These are phyloP conservation scores for Caretta caretta DNA, from an alignment of 2,113 vertebrate species.

Conservation along the genomic window DNA sequence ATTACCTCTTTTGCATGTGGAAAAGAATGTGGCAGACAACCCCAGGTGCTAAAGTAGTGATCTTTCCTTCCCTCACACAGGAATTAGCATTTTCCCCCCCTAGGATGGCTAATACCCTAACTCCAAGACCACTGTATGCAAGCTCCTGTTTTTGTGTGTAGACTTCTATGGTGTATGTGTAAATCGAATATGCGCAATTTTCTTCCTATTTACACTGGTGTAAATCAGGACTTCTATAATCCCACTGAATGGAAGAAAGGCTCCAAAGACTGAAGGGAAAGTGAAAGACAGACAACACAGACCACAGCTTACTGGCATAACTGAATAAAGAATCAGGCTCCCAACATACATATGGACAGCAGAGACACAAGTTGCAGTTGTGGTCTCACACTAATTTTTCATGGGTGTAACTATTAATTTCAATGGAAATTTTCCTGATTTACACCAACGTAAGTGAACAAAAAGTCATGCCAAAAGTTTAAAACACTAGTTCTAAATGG, in stretches of 20 bases:
- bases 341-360: accelerated
- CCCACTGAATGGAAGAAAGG: background rate
- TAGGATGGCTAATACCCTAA: background rate
- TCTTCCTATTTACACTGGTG: background rate
- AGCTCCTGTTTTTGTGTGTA: background rate
- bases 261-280: background rate
- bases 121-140: background rate
- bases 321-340: background rate
- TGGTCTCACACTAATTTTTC: background rate
- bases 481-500: background rate
- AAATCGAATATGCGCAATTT: background rate
- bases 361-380: background rate
- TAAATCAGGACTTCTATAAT: background rate
- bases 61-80: background rate
- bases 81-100: background rate
- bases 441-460: background rate
- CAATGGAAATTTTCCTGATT: background rate
- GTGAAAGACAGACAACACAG: background rate
- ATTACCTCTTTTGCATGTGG: background rate
- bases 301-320: background rate
- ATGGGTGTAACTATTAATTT: background rate
- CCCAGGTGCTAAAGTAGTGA: background rate
- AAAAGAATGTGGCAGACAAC: background rate
- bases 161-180: background rate
- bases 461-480: background rate